These are phyloP conservation scores for Dryobota labecula DNA, from an alignment of 2,888 invertebrate genomes.

Conservation along the genomic window DNA sequence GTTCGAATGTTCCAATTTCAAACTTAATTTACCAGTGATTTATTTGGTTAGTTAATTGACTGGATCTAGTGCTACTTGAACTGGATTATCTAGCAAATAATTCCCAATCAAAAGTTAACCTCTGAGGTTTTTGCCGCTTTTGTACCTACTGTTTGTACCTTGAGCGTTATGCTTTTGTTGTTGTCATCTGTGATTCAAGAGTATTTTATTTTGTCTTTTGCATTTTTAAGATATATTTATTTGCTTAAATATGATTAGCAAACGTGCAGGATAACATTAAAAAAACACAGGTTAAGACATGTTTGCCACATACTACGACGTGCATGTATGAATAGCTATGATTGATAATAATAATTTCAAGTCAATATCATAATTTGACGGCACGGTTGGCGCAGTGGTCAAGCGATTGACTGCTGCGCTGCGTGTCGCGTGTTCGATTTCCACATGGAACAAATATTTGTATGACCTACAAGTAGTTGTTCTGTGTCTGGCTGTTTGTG, in stretches of 20 bases:
- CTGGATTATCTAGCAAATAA: neutral
- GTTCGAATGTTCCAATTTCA: neutral
- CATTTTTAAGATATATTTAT: neutral
- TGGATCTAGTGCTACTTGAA: neutral
- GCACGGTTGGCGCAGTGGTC: too few relatives aligned
- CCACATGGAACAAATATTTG: too few relatives aligned
- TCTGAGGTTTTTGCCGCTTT: too few relatives aligned
- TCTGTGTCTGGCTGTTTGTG: too few relatives aligned
- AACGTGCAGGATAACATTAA: too few relatives aligned
- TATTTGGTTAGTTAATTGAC: constrained; percentile 4
- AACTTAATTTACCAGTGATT: neutral
- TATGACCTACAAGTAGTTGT: too few relatives aligned
- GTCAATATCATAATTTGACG: too few relatives aligned
- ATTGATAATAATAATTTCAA: neutral
- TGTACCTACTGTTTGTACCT: too few relatives aligned
- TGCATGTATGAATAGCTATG: neutral
- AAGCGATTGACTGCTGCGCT: too few relatives aligned
- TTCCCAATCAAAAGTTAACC: neutral
- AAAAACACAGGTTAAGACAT: neutral
- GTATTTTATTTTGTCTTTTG: neutral
- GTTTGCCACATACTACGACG: neutral
- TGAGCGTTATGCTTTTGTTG: neutral
- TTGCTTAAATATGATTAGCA: neutral
- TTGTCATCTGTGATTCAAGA: neutral
- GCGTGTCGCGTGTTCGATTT: too few relatives aligned